phyloP scores from a whole-genome alignment of 2,797 vertebrate species.

The Hylomyscus alleni region DNA sequence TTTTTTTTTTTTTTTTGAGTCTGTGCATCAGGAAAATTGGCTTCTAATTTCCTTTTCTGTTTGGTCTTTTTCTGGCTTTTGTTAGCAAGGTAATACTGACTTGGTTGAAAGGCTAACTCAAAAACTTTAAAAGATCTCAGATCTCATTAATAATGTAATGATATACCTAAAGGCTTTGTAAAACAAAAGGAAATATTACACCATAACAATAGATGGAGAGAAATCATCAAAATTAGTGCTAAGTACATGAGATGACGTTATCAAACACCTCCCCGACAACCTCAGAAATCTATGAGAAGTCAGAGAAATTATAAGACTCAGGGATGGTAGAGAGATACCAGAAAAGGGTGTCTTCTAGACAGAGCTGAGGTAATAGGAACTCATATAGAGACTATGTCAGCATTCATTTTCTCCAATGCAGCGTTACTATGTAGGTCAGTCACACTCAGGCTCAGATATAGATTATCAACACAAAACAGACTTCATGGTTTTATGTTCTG shows the following conservation, averaged over 20 bases:
- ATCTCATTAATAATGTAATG: not conserved
- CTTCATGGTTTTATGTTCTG: not conserved
- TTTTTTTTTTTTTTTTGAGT: not conserved
- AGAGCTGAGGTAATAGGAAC: not conserved
- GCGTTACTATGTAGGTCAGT: no score
- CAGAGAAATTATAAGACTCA: not conserved
- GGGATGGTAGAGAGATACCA: not conserved
- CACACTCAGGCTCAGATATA: not conserved
- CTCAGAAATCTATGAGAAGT: not conserved
- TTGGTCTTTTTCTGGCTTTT: not conserved
- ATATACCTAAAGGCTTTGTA: not conserved
- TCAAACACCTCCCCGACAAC: not conserved
- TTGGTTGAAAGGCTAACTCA: not conserved
- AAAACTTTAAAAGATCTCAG: not conserved
- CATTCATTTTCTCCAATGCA: not conserved
- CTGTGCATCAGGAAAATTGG: not conserved
- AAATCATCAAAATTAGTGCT: not conserved
- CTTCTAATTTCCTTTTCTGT: not conserved
- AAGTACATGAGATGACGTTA: not conserved
- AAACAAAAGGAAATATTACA: not conserved
- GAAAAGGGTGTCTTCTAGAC: not conserved
- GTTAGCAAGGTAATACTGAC: not conserved
- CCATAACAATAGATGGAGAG: not conserved
- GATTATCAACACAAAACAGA: not conserved
- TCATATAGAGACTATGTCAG: not conserved